Evolutionary conservation across 2,797 vertebrate species (phyloP).

Genomic region (Menidia menidia): DNA sequence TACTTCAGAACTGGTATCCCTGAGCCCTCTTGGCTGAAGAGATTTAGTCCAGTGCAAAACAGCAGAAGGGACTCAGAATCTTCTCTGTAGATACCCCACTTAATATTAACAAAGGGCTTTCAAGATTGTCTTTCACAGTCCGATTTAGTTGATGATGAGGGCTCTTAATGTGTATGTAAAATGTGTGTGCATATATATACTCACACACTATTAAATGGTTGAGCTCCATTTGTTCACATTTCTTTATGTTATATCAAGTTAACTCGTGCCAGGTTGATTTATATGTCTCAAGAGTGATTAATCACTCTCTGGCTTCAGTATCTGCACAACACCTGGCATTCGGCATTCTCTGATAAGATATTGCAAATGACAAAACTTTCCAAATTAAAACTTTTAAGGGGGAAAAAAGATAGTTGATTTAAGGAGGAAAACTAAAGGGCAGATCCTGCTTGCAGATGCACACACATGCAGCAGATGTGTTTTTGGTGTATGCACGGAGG

Average conservation of each 20-base stretch:
- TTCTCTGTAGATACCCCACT: too few relatives aligned
- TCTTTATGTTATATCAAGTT: not conserved
- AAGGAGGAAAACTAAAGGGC: not conserved
- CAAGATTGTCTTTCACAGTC: too few relatives aligned
- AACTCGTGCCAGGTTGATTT: slow-evolving; percentile 9
- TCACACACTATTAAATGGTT: not conserved
- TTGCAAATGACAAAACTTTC: slow-evolving; percentile 1
- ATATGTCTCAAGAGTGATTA: slow-evolving; percentile 7
- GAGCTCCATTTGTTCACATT: slow-evolving; percentile 5
- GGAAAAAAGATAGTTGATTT: not conserved
- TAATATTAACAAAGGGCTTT: too few relatives aligned
- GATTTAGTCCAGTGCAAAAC: too few relatives aligned
- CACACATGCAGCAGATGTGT: not conserved
- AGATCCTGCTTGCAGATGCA: not conserved
- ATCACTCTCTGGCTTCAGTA: slow-evolving; percentile 13
- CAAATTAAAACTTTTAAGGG: not conserved
- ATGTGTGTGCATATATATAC: not conserved
- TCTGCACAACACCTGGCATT: not conserved
- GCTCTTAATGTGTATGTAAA: too few relatives aligned
- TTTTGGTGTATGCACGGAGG: too few relatives aligned
- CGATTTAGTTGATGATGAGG: too few relatives aligned
- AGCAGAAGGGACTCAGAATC: too few relatives aligned
- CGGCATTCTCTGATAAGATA: not conserved
- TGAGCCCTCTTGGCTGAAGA: too few relatives aligned
- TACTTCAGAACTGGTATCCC: too few relatives aligned